Percentiles rank a stretch among this genome's conserved stretches.
phyloP scores from a whole-genome alignment of 2,113 vertebrate genomes.

The human (Homo sapiens) region DNA sequence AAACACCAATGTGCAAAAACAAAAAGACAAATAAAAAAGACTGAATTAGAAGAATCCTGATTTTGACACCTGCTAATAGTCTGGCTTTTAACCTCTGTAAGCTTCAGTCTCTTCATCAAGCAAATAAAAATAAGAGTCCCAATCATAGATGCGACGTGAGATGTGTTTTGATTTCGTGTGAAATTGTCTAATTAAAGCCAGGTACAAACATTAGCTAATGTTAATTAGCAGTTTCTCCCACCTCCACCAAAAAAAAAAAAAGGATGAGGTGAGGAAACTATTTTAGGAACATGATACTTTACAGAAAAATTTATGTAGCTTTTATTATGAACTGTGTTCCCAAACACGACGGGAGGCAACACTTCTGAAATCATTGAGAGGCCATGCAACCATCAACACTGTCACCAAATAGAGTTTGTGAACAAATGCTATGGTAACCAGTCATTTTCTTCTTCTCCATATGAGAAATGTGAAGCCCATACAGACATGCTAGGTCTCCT shows the following conservation, averaged over 20 bases:
- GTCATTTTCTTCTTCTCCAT: not conserved
- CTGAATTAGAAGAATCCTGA: not conserved
- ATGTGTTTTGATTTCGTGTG: slow-evolving; percentile 28
- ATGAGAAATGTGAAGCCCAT: slow-evolving; percentile 28
- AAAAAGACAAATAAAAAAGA: slow-evolving; percentile 1
- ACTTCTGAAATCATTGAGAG: not conserved
- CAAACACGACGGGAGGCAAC: not conserved
- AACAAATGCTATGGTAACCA: not conserved
- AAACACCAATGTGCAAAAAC: slow-evolving; percentile 11
- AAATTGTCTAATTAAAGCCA: slow-evolving; percentile 36
- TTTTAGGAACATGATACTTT: not conserved
- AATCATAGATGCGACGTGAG: not conserved
- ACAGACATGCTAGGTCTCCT: not conserved
- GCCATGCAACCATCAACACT: not conserved
- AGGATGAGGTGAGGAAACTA: not conserved
- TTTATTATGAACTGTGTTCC: not conserved
- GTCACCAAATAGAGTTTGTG: not conserved
- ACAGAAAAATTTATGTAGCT: not conserved
- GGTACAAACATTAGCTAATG: not conserved
- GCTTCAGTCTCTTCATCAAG: not conserved
- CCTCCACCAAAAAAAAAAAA: not conserved
- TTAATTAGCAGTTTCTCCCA: not conserved
- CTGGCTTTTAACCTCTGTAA: not conserved
- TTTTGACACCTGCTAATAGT: not conserved
- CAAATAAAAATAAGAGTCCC: not conserved